Percentiles rank a stretch among this genome's conserved stretches.
Evolutionary conservation across 2,113 vertebrate genomes (phyloP).

Genomic region (Panurus biarmicus): DNA sequence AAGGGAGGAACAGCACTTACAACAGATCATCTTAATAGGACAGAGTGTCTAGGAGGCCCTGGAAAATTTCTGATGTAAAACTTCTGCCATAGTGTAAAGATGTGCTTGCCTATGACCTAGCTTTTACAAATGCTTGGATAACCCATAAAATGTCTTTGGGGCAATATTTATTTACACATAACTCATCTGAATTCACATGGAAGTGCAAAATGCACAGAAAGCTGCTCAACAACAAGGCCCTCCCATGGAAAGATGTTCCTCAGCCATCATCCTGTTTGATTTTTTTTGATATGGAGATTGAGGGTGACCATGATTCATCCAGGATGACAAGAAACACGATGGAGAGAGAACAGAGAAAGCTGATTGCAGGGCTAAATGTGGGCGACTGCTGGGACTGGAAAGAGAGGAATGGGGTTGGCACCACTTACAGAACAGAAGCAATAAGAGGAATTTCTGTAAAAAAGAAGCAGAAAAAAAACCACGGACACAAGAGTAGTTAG

Average conservation of each 20-base stretch:
- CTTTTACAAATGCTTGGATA: background rate
- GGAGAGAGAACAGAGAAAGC: background rate
- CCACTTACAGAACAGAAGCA: background rate
- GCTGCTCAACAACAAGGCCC: background rate
- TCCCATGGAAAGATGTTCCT: background rate
- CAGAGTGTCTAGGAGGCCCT: background rate
- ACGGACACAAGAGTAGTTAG: background rate
- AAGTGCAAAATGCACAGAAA: background rate
- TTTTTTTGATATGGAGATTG: background rate
- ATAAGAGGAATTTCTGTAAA: background rate
- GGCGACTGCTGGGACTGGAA: background rate
- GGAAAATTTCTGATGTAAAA: constrained; percentile 35
- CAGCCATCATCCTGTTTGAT: background rate
- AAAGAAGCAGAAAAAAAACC: background rate
- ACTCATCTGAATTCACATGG: background rate
- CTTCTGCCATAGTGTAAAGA: background rate
- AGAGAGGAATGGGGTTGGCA: background rate
- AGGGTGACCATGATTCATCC: background rate
- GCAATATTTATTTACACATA: background rate
- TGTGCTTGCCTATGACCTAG: background rate
- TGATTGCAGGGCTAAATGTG: background rate
- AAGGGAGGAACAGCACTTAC: constrained; percentile 5
- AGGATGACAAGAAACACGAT: accelerated
- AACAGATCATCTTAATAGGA: constrained; percentile 45
- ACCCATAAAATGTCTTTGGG: background rate